Percentiles rank a stretch among this genome's conserved stretches.
phyloP scores from a whole-genome alignment of 2,888 invertebrate species.

The Amphiduros pacificus region DNA sequence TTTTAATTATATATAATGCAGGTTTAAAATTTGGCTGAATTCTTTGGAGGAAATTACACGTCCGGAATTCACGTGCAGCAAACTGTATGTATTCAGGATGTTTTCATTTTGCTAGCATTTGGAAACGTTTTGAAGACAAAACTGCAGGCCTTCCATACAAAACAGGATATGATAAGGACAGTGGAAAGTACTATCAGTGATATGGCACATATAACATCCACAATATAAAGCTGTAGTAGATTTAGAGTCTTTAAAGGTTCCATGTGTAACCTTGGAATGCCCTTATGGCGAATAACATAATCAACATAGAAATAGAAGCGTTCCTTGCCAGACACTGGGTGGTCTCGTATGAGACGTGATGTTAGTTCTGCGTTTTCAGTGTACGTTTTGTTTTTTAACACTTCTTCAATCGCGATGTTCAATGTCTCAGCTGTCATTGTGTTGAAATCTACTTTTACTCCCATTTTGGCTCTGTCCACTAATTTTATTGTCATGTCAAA shows the following conservation, averaged over 20 bases:
- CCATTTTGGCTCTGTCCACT: conserved; percentile 47
- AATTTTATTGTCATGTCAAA: conserved; percentile 32
- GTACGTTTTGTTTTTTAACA: conserved; percentile 16
- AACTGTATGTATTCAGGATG: no score
- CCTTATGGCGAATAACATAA: conserved; percentile 25
- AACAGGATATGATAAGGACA: no score
- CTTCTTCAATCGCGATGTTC: conserved; percentile 2
- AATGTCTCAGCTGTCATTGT: conserved; percentile 13
- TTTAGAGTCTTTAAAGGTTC: conserved; percentile 1
- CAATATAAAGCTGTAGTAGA: conserved; percentile 20
- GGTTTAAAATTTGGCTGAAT: no score
- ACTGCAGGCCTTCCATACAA: no score
- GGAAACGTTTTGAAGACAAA: no score
- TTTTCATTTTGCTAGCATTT: no score
- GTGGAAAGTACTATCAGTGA: no score
- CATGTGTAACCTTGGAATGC: conserved; percentile 18
- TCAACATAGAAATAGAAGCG: conserved; percentile 22
- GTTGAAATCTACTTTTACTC: conserved; percentile 34
- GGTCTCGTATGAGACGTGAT: conserved; percentile 18
- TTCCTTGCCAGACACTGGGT: conserved; percentile 19
- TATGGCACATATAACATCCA: no score
- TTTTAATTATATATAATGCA: no score
- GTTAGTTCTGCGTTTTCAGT: conserved; percentile 12
- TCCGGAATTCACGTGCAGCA: no score
- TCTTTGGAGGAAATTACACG: no score